These are phyloP conservation scores for Archocentrus centrarchus DNA, from an alignment of 2,113 vertebrate species.

Conservation along the genomic window DNA sequence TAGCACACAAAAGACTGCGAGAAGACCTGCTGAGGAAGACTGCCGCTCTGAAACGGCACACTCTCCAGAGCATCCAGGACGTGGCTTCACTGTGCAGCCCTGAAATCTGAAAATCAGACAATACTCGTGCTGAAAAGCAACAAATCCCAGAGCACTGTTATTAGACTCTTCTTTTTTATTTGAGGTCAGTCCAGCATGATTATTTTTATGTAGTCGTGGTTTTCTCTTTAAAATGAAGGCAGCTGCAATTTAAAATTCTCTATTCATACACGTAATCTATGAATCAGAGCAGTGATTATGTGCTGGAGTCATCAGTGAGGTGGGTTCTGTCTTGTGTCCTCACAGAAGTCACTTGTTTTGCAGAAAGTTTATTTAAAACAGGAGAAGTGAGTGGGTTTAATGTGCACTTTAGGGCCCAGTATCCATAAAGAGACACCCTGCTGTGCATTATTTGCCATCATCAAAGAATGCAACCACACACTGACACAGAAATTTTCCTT, in stretches of 20 bases:
- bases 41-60: not conserved
- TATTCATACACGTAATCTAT: not conserved
- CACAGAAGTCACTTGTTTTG: not conserved
- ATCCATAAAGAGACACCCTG: constrained; percentile 17
- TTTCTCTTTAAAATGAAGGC: not conserved
- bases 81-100: not conserved
- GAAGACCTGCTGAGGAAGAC: not conserved
- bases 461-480: constrained; percentile 33
- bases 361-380: constrained; percentile 14
- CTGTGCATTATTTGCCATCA: constrained; percentile 45
- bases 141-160: not conserved
- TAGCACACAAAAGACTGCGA: not conserved
- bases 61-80: constrained; percentile 2
- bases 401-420: constrained; percentile 12
- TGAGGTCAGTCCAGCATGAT: not conserved
- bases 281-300: constrained; percentile 9
- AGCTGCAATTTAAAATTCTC: not conserved
- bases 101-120: not conserved
- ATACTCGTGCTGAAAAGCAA: not conserved
- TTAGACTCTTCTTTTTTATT: not conserved
- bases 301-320: not conserved
- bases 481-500: constrained; percentile 40
- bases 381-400: constrained; percentile 11
- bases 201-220: not conserved
- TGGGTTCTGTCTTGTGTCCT: not conserved